Conservation (phyloP, 2,797 vertebrate genomes). For the Acrocephalus scirpaceus region DNA sequence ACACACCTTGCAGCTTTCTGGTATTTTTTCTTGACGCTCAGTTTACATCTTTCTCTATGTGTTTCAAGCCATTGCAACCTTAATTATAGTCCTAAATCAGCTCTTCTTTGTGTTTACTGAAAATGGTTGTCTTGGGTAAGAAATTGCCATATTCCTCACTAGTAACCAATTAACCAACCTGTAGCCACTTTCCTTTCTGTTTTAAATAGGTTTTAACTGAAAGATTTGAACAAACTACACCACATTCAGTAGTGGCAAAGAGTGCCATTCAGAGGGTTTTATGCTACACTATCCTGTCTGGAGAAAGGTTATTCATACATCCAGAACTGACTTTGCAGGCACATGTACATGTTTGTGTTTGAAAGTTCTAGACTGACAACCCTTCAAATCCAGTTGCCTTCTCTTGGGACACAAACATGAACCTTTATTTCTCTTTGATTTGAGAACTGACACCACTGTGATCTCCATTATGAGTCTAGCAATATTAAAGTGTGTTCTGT, state of each 20-base stretch:
- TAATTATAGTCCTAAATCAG: neutral
- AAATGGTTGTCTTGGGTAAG: neutral
- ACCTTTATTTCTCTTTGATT: conserved; percentile 25
- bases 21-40: neutral
- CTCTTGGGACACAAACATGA: neutral
- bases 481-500: conserved; percentile 2
- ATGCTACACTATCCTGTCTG: neutral
- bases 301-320: neutral
- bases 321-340: neutral
- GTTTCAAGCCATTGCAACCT: neutral
- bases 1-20: neutral
- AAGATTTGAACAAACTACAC: neutral
- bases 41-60: neutral
- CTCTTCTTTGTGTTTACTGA: neutral
- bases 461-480: neutral
- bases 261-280: neutral
- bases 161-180: neutral
- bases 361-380: conserved; percentile 3
- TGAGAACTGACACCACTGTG: conserved; percentile 15
- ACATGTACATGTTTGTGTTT: neutral
- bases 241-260: neutral
- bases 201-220: neutral
- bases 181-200: neutral
- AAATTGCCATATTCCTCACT: neutral
- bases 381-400: conserved; percentile 12